Evolutionary conservation across 2,888 invertebrate species (phyloP), one percentile per base, ranked within the genome.

Genomic region (Metacarcinus magister): DNA sequence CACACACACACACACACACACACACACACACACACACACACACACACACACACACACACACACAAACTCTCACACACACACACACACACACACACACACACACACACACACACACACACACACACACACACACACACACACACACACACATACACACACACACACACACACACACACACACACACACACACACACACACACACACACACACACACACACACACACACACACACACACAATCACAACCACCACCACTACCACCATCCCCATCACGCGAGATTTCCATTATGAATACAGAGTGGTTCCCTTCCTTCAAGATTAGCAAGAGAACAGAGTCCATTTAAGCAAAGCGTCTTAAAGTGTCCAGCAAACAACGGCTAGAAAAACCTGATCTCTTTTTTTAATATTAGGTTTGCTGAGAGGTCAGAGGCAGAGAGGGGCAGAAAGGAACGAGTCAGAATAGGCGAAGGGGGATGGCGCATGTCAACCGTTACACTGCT

Each of bases 171-270:
- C 60, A 60, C 60, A 2, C 7, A 60, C 60, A 2, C 19, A 7
- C 60, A 60, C 60, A 13, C 2, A 13, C 2, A 67, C 67, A 19
- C n/a, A 19, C 67, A 67, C n/a, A 19, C n/a, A n/a, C 67, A 67
- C 67, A 19, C 19, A 19, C 67, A 67, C 67, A 19, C 19, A 19
- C 67, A 67, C 67, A n/a, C 19, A 67, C 67, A 19, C n/a, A 19
- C 67, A 67, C 67, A n/a, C 19, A 67, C 67, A 67, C 67, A 67
- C 67, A 19, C 19, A 23, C 28, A n/a, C 75, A 23, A 28, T n/a
- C 75, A 75, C 75, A 23, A 75, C 75, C 75, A 75, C 75, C 75
- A 75, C 75, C 75, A 75, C 75, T n/a, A 75, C 75, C 75, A 75
- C 75, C 75, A 75, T n/a, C 67, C 19, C 67, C 67, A 67, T 23